Base-by-base conservation (phyloP, 2,888 invertebrate species). In the Mythimna pallens region DNA sequence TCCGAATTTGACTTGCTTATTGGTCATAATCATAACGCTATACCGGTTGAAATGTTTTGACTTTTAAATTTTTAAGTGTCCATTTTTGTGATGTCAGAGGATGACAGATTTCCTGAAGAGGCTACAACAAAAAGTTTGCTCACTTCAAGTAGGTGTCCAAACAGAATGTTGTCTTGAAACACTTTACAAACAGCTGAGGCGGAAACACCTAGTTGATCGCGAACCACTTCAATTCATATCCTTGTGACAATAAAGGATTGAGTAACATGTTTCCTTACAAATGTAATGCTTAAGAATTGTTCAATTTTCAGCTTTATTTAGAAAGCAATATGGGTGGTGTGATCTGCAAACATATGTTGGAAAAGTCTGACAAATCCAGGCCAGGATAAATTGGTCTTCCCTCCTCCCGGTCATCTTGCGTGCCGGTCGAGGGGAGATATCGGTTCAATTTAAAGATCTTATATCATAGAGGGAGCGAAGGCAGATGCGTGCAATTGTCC, bases 161-260 rank as follows among this genome's bases (percentile, higher is more conserved):
- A 88, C 90, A 89, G 75, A 81, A 81, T 83, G 81, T 81, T 80
- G 82, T 84, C 80, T 84, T 85, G 75, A 85, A 85, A 84, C 86
- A 86, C 84, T 88, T 78, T 65, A 76, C 59, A 89, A 94, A 93
- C 95, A 94, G 94, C 94, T 94, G 94, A 93, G 91, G 90, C 96
- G 96, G 96, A 96, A 95, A 91, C 93, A 90, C 90, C 94, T 94
- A 92, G 95, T 95, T 96, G 94, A 95, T 95, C 94, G 93, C 95
- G 93, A 94, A 95, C 95, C 95, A 95, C 95, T 95, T 94, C 94
- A 94, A 93, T 93, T 94, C 94, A 94, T 95, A 94, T 94, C 94
- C 94, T 94, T 93, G 92, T 94, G 93, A 94, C 94, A 94, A 94
- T 94, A 94, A 90, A 89, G 92, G 93, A 95, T 96, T 95, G 94